These are phyloP conservation scores for Drosophila acutilabella DNA, from an alignment of 2,888 invertebrate genomes.

Conservation along the genomic window DNA sequence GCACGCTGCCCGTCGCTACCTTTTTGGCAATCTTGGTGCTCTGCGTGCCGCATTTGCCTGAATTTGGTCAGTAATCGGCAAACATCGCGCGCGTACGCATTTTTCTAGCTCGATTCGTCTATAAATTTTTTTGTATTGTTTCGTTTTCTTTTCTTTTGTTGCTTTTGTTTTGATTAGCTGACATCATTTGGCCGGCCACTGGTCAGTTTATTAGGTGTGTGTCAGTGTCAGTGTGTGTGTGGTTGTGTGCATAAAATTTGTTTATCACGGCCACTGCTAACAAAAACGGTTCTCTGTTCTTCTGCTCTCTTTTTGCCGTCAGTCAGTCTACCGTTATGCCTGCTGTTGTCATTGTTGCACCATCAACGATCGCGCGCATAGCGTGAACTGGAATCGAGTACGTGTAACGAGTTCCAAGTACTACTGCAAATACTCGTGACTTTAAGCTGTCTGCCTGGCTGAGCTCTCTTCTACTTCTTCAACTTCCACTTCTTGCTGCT, in stretches of 20 bases:
- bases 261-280: constrained; percentile 48
- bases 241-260: constrained; percentile 33
- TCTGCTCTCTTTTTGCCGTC: constrained; percentile 28
- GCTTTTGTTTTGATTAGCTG: constrained; percentile 52
- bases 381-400: constrained; percentile 45
- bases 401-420: constrained; percentile 42
- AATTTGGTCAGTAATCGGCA: constrained; percentile 72
- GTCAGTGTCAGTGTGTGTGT: constrained; percentile 11
- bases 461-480: constrained; percentile 37
- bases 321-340: constrained; percentile 60
- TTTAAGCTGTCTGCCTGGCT: constrained; percentile 21
- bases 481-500: constrained; percentile 33
- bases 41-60: constrained; percentile 47
- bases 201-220: constrained; percentile 19
- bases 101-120: constrained; percentile 51
- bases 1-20: constrained; percentile 46
- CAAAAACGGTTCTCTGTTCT: constrained; percentile 37
- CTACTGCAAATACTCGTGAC: constrained; percentile 21
- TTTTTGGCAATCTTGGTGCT: constrained; percentile 58
- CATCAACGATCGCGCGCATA: constrained; percentile 50
- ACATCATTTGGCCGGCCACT: constrained; percentile 57
- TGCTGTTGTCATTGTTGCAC: constrained; percentile 33
- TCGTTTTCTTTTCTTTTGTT: constrained; percentile 24
- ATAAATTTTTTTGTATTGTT: constrained; percentile 15
- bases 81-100: constrained; percentile 77